Evolutionary conservation across 2,797 vertebrate genomes (phyloP).

Genomic region (Perodicticus potto): DNA sequence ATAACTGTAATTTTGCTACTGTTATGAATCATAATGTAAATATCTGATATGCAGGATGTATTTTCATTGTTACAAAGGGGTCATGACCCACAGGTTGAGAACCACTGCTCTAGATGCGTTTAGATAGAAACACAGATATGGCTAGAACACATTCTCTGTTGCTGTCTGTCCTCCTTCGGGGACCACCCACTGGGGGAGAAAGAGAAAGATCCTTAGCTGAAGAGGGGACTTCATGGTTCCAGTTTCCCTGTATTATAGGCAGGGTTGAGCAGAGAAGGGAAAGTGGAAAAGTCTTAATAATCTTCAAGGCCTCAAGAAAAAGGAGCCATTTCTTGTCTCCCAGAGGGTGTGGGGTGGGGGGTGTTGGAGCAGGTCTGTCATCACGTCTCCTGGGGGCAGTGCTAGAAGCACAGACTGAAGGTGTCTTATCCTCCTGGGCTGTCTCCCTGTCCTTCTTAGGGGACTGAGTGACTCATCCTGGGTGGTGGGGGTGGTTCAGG

Average conservation of each 20-base stretch:
- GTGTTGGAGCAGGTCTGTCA: background rate
- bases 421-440: background rate
- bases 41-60: too few relatives aligned
- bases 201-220: background rate
- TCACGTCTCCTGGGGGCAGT: background rate
- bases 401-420: background rate
- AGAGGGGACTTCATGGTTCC: background rate
- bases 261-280: background rate
- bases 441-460: background rate
- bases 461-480: background rate
- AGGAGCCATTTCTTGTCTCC: background rate
- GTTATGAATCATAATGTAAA: too few relatives aligned
- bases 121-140: background rate
- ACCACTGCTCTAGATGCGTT: background rate
- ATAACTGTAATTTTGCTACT: too few relatives aligned
- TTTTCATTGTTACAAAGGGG: too few relatives aligned
- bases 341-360: too few relatives aligned
- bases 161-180: background rate
- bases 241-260: background rate
- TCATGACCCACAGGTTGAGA: too few relatives aligned
- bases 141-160: background rate
- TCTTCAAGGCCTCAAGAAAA: background rate
- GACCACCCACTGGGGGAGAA: background rate
- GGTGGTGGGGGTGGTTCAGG: background rate
- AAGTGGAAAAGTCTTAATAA: background rate